Base-by-base conservation (phyloP, 2,113 vertebrate genomes). In the Apteryx mantelli region DNA sequence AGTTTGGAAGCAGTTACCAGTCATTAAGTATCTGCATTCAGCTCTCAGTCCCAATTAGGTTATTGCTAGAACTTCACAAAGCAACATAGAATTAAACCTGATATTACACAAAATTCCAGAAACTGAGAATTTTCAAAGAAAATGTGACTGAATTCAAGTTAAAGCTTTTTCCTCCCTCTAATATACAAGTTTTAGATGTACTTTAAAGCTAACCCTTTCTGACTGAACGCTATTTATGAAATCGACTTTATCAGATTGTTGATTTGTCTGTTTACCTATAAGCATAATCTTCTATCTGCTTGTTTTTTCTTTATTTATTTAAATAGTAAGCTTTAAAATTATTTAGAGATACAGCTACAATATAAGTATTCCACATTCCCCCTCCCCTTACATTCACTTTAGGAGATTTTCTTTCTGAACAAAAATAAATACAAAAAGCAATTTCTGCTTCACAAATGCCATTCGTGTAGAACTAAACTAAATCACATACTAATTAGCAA, bases 401-500 rank as follows among this genome's bases (percentile, higher is more conserved):
- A 50, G 32, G 89, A 75, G 0, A 52, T 64, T 82, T 82, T 40
- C 34, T 60, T 75, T 53, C 38, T 38, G 71, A 88, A 80, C 60
- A 82, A 60, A 1, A 12, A 18, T 25, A 88, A n/a, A 61, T 7
- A 48, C 12, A 79, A 71, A 61, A 36, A 90, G 25, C 15, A 64
- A 77, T 84, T 83, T 94, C 42, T 82, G 11, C 46, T 87, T 96
- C 36, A 32, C 21, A 88, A 88, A 84, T 48, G 61, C 34, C 71
- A 91, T 70, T 94, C 74, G 44, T 28, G 38, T 76, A 83, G 69
- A 97, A 93, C 60, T 58, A 61, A 89, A 95, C 52, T 91, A 97
- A 95, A 96, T 96, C 81, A 85, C 75, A 89, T 65, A 91, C 75
- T 80, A 91, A 92, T 92, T 97, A 93, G 50, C 84, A 97, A 93